Evolutionary conservation across 2,113 vertebrate species (phyloP).

Genomic region (Melanostigma gelatinosum): DNA sequence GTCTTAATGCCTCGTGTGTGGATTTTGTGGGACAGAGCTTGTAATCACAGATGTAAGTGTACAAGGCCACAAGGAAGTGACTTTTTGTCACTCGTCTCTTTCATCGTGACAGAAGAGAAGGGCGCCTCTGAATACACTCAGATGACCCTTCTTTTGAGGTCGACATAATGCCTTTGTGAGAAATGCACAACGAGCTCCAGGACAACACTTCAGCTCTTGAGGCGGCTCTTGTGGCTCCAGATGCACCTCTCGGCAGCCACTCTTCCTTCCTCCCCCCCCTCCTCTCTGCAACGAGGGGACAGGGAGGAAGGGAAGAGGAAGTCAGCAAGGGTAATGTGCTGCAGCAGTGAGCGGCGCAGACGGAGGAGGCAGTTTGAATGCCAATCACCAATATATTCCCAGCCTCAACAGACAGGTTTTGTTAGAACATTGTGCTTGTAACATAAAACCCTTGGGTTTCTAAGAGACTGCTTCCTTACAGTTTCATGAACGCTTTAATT

Average conservation of each 20-base stretch:
- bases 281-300: constrained; percentile 24
- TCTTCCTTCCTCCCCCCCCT: constrained; percentile 30
- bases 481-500: neutral
- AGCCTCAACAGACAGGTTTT: constrained; percentile 9
- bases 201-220: constrained; percentile 51
- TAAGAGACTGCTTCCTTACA: neutral
- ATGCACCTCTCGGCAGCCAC: constrained; percentile 58
- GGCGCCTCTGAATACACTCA: constrained; percentile 14
- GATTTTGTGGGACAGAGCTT: constrained; percentile 30
- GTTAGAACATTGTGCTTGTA: neutral
- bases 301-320: neutral
- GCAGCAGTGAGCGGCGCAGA: constrained; percentile 52
- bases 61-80: constrained; percentile 38
- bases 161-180: constrained; percentile 57
- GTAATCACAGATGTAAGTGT: constrained; percentile 17
- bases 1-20: constrained; percentile 17
- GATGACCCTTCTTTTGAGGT: constrained; percentile 48
- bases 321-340: constrained; percentile 42
- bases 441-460: constrained; percentile 27
- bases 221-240: too few species aligned
- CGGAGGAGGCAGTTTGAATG: constrained; percentile 28
- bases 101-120: constrained; percentile 30
- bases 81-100: constrained; percentile 33
- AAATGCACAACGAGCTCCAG: constrained; percentile 39
- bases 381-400: constrained; percentile 30